phyloP scores from a whole-genome alignment of 1,140 invertebrate genomes.

The Sycophila sp. region DNA sequence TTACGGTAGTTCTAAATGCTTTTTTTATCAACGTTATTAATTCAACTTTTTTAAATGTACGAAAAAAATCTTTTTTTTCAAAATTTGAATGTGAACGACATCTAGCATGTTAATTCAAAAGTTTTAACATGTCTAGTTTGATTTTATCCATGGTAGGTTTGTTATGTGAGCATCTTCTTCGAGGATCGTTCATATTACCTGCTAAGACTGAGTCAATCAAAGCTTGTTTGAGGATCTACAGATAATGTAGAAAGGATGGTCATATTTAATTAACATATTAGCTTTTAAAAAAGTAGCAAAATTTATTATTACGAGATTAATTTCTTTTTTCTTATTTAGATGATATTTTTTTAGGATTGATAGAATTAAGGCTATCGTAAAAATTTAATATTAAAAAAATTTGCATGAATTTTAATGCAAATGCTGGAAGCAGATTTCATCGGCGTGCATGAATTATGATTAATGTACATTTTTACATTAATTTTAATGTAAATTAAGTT shows the following conservation, averaged over 20 bases:
- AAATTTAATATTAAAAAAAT: too few species aligned
- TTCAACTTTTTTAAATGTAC: neutral
- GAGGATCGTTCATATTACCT: neutral
- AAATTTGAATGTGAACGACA: conserved; percentile 4
- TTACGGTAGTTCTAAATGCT: too few species aligned
- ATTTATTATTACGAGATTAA: too few species aligned
- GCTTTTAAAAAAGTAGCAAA: neutral
- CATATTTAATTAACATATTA: too few species aligned
- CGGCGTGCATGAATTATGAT: too few species aligned
- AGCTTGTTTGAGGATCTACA: neutral
- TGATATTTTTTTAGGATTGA: too few species aligned
- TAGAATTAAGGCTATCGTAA: too few species aligned
- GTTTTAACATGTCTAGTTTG: neutral
- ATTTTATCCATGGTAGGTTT: conserved; percentile 25
- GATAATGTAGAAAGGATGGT: neutral
- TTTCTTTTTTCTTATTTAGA: neutral
- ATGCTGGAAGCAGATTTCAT: too few species aligned
- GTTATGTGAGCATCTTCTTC: neutral
- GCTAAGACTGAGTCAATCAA: conserved; percentile 1
- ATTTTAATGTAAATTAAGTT: too few species aligned
- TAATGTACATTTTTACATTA: too few species aligned
- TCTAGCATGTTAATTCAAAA: conserved; percentile 4
- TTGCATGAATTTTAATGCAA: too few species aligned
- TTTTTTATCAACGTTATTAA: too few species aligned
- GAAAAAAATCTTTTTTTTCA: neutral